Evolutionary conservation across 2,888 invertebrate genomes (phyloP).

Genomic region (Hirtodrosophila alboralis): DNA sequence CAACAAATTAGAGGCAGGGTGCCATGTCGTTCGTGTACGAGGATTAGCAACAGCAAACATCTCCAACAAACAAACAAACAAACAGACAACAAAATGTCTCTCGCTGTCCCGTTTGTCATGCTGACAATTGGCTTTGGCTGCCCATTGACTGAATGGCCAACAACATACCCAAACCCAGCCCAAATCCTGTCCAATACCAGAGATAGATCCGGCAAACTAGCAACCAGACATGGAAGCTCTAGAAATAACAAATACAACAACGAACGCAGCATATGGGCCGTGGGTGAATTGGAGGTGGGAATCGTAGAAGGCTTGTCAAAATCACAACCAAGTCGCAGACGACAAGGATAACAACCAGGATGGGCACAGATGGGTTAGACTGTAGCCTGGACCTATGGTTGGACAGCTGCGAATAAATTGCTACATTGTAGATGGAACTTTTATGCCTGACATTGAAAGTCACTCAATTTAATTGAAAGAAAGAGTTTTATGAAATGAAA

Average conservation of each 20-base stretch:
- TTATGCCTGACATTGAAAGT: conserved; percentile 49
- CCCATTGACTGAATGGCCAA: conserved; percentile 50
- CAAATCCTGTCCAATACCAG: conserved; percentile 1
- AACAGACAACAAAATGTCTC: conserved; percentile 60
- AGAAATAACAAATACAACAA: conserved; percentile 54
- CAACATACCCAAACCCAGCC: conserved; percentile 25
- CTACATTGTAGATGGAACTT: conserved; percentile 17
- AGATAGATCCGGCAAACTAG: conserved; percentile 11
- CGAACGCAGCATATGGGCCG: conserved; percentile 27
- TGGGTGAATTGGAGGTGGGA: conserved; percentile 2
- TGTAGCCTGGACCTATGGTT: conserved; percentile 22
- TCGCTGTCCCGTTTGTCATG: conserved; percentile 65
- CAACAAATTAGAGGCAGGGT: conserved; percentile 5
- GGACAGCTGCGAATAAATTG: conserved; percentile 44
- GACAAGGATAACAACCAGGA: conserved; percentile 59
- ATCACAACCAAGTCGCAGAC: conserved; percentile 70
- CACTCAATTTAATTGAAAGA: conserved; percentile 61
- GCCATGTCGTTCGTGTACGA: conserved; percentile 42
- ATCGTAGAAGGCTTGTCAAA: conserved; percentile 60
- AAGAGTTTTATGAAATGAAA: conserved; percentile 9
- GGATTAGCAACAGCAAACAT: conserved; percentile 63
- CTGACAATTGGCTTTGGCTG: conserved; percentile 74
- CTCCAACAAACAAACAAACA: conserved; percentile 46
- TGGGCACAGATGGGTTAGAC: conserved; percentile 52
- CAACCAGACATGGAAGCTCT: conserved; percentile 43